phyloP scores from a whole-genome alignment of 2,797 vertebrate species.

The Lutjanus campechanus region DNA sequence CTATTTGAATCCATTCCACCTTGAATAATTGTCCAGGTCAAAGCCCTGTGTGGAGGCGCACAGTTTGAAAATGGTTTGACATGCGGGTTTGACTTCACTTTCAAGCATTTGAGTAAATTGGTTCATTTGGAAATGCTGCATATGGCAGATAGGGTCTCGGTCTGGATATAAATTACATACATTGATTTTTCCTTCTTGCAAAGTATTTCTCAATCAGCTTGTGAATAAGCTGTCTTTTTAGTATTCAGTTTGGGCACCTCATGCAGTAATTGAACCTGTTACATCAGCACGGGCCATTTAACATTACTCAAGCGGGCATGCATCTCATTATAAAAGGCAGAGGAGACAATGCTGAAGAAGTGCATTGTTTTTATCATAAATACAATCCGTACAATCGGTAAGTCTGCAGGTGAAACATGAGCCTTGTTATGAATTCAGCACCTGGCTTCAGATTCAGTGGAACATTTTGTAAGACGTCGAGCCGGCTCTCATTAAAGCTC shows the following conservation, averaged over 20 bases:
- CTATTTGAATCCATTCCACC: slow-evolving; percentile 69
- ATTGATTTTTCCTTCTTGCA: slow-evolving; percentile 62
- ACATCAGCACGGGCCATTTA: slow-evolving; percentile 64
- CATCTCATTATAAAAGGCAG: slow-evolving; percentile 49
- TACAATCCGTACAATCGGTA: background rate
- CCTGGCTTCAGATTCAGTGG: slow-evolving; percentile 7
- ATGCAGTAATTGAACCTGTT: slow-evolving; percentile 63
- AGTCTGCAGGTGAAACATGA: slow-evolving; percentile 12
- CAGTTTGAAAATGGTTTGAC: slow-evolving; percentile 56
- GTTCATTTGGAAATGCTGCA: slow-evolving; percentile 64
- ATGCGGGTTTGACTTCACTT: slow-evolving; percentile 57
- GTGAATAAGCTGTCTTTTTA: slow-evolving; percentile 53
- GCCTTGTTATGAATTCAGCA: slow-evolving; percentile 47
- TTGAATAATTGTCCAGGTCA: slow-evolving; percentile 74
- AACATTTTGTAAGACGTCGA: slow-evolving; percentile 28
- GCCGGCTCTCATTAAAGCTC: slow-evolving; percentile 57
- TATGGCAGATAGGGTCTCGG: slow-evolving; percentile 28
- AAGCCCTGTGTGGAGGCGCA: slow-evolving; percentile 42
- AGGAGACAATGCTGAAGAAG: slow-evolving; percentile 20
- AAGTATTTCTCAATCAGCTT: slow-evolving; percentile 49
- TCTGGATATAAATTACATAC: slow-evolving; percentile 58
- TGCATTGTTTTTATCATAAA: slow-evolving; percentile 43
- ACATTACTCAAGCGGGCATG: slow-evolving; percentile 52
- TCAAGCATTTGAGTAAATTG: slow-evolving; percentile 55
- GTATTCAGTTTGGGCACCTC: slow-evolving; percentile 51